Evolutionary conservation across 2,113 vertebrate genomes (phyloP).

Genomic region (Acanthisitta chloris): DNA sequence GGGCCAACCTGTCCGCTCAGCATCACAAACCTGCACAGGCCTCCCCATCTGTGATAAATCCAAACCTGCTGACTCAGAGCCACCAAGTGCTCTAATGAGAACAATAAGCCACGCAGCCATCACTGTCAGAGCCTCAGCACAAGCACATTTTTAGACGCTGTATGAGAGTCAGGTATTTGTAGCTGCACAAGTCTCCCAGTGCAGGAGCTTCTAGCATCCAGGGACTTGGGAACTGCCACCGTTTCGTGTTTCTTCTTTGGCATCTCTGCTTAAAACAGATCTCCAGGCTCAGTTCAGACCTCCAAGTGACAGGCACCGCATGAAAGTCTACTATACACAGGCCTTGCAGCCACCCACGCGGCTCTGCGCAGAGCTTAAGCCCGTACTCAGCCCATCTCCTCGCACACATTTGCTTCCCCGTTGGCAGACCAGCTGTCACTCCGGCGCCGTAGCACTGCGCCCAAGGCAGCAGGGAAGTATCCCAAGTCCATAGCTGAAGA

Average conservation of each 20-base stretch:
- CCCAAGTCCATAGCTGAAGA: not conserved
- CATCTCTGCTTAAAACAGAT: not conserved
- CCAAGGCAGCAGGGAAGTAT: not conserved
- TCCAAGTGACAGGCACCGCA: not conserved
- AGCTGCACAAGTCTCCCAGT: not conserved
- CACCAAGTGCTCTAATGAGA: not conserved
- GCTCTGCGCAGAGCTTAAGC: not conserved
- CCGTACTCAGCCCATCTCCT: not conserved
- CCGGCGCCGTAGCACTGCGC: rapidly evolving
- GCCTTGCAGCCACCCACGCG: not conserved
- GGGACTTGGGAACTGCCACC: not conserved
- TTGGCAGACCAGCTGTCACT: not conserved
- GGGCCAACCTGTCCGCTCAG: not conserved
- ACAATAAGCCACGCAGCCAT: slow-evolving; percentile 4
- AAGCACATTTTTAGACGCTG: not conserved
- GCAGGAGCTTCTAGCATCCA: not conserved
- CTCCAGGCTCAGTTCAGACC: not conserved
- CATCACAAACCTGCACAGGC: not conserved
- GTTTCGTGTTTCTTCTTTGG: not conserved
- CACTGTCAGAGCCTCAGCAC: not conserved
- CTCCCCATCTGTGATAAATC: not conserved
- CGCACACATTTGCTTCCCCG: not conserved
- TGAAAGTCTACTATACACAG: not conserved
- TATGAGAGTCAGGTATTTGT: not conserved
- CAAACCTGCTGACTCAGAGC: slow-evolving; percentile 55